Base-by-base conservation (phyloP, 2,113 vertebrate genomes). In the Rattus rattus region DNA sequence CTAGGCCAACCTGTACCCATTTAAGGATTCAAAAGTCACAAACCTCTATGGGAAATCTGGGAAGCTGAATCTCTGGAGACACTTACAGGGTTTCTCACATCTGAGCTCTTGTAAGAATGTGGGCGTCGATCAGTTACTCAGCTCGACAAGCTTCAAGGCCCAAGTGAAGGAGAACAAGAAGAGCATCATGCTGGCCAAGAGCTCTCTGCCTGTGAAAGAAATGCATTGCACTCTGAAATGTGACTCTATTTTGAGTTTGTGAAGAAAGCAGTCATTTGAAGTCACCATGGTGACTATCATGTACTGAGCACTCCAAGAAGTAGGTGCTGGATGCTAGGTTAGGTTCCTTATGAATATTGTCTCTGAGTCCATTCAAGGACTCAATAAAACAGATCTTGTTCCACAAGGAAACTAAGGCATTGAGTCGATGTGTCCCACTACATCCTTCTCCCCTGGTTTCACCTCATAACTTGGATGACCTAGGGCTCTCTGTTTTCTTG, bases 61-160 rank as follows among this genome's bases (percentile, higher is more conserved):
- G 39, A 85, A 84, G 67, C 30, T 12, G 54, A 47, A 7, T 14
- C 9, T 5, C 63, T 52, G n/a, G 36, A 59, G 63, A 43, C 8
- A 24, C 9, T 3, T 36, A 14, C 2, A 5, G 52, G 30, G 54
- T 14, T 30, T 73, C 69, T 75, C 39, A 24, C 43, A 30, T 33
- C 43, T 7, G 20, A 43, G 8, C 30, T 28, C 22, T 13, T 49
- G 20, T 13, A 54, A 26, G 91, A 49, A 33, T 28, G 30, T 36
- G 65, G 30, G n/a, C 1, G 0, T 1, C 1, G 47, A 20, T 13
- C n/a, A 8, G 10, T 13, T 13, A 11, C 7, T n/a, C 36, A 9
- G 67, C 59, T 28, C 4, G 7, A 33, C 13, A 8, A 3, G 9
- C 33, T 9, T 8, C 89, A 7, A 30, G 20, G 33, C 1, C 19